Evolutionary conservation across 2,113 vertebrate species (phyloP).

Genomic region (Syrmaticus mikado): DNA sequence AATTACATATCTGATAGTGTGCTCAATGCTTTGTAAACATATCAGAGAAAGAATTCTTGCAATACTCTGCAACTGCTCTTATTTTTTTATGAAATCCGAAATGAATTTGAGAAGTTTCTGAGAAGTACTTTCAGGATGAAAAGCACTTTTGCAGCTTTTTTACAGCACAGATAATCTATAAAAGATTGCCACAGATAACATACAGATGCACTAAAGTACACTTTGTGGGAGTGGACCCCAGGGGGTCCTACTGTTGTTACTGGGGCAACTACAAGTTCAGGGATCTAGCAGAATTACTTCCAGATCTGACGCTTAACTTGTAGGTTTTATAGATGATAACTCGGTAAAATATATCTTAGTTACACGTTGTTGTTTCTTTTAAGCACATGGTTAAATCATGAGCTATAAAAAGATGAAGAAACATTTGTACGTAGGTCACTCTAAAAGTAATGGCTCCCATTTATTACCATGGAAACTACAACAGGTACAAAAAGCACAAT

Average conservation of each 20-base stretch:
- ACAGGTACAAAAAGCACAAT: too few relatives aligned
- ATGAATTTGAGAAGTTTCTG: neutral
- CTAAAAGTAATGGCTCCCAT: too few relatives aligned
- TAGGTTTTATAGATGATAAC: neutral
- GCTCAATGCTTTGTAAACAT: neutral
- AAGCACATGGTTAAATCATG: neutral
- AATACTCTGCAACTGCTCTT: neutral
- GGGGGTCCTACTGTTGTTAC: neutral
- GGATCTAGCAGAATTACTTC: neutral
- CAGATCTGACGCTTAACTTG: neutral
- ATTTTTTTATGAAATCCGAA: neutral
- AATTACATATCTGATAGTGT: neutral
- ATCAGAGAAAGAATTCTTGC: neutral
- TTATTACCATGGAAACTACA: too few relatives aligned
- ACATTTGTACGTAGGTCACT: neutral
- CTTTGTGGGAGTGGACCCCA: neutral
- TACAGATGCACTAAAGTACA: neutral
- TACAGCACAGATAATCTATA: neutral
- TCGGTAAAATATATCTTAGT: neutral
- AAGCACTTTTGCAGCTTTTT: neutral
- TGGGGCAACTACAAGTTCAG: neutral
- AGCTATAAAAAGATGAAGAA: neutral
- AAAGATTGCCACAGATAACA: neutral
- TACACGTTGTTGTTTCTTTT: neutral
- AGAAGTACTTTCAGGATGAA: accelerated